These are phyloP conservation scores for Beroe ovata DNA, from an alignment of 37 sponge, comb jelly and placozoan species.

Conservation along the genomic window DNA sequence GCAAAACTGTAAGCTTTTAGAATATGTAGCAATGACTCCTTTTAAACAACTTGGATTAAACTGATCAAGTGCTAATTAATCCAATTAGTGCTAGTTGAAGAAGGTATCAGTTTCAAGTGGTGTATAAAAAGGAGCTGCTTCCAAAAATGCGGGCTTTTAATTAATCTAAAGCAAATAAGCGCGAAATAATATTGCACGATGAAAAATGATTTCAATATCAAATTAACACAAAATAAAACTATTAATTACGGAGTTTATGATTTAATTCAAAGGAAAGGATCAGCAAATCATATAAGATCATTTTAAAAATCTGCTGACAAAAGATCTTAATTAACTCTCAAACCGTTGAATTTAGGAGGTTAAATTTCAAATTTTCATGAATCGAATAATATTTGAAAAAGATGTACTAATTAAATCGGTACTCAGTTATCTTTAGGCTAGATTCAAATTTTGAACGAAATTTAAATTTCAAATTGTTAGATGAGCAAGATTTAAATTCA, in stretches of 20 bases:
- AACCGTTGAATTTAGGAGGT: not conserved
- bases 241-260: not conserved
- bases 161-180: no score
- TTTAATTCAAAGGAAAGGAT: not conserved
- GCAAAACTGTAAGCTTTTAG: not conserved
- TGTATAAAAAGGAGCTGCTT: no score
- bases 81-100: no score
- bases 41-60: not conserved
- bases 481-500: no score
- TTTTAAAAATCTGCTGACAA: not conserved
- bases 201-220: no score
- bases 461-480: not conserved
- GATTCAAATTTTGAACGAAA: not conserved
- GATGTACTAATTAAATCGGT: no score
- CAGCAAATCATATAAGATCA: not conserved
- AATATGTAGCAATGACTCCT: not conserved
- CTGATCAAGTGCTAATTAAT: not conserved
- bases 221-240: not conserved
- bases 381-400: not conserved
- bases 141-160: no score
- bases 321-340: not conserved
- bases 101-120: no score
- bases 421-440: not conserved
- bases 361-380: not conserved
- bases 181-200: no score